Base-by-base conservation (phyloP, 2,113 vertebrate genomes). In the Puntigrus tetrazona region DNA sequence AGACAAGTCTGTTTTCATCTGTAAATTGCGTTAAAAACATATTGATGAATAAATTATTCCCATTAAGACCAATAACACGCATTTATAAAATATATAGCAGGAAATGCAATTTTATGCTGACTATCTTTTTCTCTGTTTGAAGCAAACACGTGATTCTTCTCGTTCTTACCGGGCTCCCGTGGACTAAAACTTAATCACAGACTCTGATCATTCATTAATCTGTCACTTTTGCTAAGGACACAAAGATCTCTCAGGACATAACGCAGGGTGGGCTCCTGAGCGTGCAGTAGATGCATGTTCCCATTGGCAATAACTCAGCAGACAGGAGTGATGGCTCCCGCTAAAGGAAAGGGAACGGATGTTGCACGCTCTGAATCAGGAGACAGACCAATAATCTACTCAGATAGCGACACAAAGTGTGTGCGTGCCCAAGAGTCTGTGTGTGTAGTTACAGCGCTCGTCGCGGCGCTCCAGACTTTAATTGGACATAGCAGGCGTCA, bases 401-500 rank as follows among this genome's bases (percentile, higher is more conserved):
- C 47, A 70, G 65, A 86, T 69, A 83, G 87, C 45, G 45, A 73
- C 41, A 55, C 55, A 70, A 82, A 47, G 34, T 65, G 59, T 86
- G 59, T 86, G 67, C 22, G 72, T 81, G 84, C 52, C 29, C 70
- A 67, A n/a, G 65, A 63, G 47, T 79, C 47, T 36, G 47, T 63
- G 50, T 57, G 59, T 82, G 87, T 90, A 92, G 90, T 92, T 91
- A 85, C 84, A 52, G 86, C 67, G 73, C 85, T 93, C 87, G 93
- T 93, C 89, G 89, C 84, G 90, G 86, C 88, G 83, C 79, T 88
- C 74, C 84, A 88, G 86, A 90, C 86, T 92, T 90, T 93, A 94
- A 93, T 93, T 92, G 92, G 93, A 92, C 92, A 91, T 91, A 94
- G 92, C 92, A 92, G 90, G 88, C 91, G 45, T 92, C 91, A 89